Base-by-base conservation (phyloP, 2,888 invertebrate species). In the Ephialtes manifestator region DNA sequence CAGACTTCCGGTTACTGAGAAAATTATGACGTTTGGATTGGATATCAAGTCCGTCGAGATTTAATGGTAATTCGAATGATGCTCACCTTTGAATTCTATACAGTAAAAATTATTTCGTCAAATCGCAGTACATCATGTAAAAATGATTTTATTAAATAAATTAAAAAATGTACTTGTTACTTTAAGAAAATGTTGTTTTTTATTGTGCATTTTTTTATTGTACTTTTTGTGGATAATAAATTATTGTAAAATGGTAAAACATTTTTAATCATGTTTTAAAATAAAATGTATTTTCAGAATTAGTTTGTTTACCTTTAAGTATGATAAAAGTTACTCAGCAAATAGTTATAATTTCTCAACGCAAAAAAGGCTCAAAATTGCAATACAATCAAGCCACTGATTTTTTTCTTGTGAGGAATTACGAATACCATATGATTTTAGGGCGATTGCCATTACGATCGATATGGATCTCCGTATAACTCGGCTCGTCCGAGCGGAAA, bases 401-500 rank as follows among this genome's bases (percentile, higher is more conserved):
- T 55, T 55, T 55, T 55, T 55, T 55, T 48, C 48, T 13, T 11
- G 13, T 11, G 55, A 55, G 4, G 55, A 28, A 58, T 13, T 28
- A 58, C 58, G 58, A 58, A 58, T 58, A 58, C 58, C 58, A 5
- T 58, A 58, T 58, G 58, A 58, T 58, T 58, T 58, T 11, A 58
- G 58, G 28, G 28, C 28, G 24, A 58, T 58, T 15, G 58, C 28
- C 28, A 58, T 58, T 58, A 58, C 13, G 43, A 72, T 58, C 72
- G 43, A 43, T 72, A 58, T 58, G 35, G 31, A 74, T 74, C 46
- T 46, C 7, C 24, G 24, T 13, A 28, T 24, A 18, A 35, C 24
- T 24, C n/a, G 74, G 8, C 28, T 55, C 55, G 15, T 20, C 43
- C 8, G 46, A 18, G 39, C 72, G 35, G 58, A 58, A 28, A 72